Evolutionary conservation across 2,888 invertebrate genomes (phyloP).

Genomic region (Drosophila lacicola): DNA sequence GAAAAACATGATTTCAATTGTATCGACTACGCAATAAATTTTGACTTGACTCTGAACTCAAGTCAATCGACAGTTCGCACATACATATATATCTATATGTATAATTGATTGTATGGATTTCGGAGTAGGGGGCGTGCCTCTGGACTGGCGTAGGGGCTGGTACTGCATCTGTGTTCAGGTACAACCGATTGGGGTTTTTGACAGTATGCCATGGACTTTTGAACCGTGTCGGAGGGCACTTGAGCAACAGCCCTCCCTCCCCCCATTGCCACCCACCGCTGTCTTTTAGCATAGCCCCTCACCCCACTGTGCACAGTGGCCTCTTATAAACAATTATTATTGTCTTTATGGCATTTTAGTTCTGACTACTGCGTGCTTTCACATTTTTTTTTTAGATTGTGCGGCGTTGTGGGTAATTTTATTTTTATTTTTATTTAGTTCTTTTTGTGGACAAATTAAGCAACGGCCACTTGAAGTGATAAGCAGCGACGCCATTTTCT

Average conservation of each 20-base stretch:
- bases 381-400: constrained; percentile 27
- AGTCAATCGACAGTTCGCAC: constrained; percentile 18
- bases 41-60: constrained; percentile 47
- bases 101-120: background rate
- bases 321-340: constrained; percentile 14
- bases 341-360: constrained; percentile 16
- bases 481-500: constrained; percentile 71
- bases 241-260: background rate
- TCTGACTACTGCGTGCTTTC: constrained; percentile 17
- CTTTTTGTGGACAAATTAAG: constrained; percentile 50
- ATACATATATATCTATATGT: background rate
- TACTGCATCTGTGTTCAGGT: constrained; percentile 29
- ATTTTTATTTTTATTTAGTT: constrained; percentile 20
- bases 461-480: constrained; percentile 68
- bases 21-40: constrained; percentile 53
- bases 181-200: constrained; percentile 38
- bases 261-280: background rate
- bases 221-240: constrained; percentile 9
- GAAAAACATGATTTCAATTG: constrained; percentile 46
- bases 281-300: background rate
- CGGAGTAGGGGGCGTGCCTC: background rate
- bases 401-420: constrained; percentile 18
- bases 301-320: background rate
- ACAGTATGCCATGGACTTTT: constrained; percentile 23
- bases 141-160: background rate